phyloP scores from a whole-genome alignment of 2,113 vertebrate species.

The Chrysochloris asiatica region DNA sequence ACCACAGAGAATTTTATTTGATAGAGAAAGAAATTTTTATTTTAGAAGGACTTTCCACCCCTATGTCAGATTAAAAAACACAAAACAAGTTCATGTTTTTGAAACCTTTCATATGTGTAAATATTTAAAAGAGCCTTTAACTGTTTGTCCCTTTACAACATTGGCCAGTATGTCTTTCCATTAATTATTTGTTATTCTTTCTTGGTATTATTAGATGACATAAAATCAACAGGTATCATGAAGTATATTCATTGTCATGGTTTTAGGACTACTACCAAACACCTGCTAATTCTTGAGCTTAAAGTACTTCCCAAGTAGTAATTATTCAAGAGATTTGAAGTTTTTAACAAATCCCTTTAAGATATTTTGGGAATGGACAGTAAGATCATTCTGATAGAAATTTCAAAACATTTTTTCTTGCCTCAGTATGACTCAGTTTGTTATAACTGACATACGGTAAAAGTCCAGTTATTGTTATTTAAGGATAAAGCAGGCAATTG shows the following conservation, averaged over 20 bases:
- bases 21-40: constrained; percentile 28
- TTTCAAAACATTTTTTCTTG: neutral
- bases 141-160: neutral
- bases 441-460: neutral
- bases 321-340: constrained; percentile 25
- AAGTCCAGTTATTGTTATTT: neutral
- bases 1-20: neutral
- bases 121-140: constrained; percentile 35
- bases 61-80: constrained; percentile 8
- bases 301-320: neutral
- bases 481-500: neutral
- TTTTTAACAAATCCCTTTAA: constrained; percentile 59
- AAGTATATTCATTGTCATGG: neutral
- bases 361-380: constrained; percentile 70
- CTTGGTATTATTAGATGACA: constrained; percentile 24
- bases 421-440: neutral
- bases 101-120: neutral
- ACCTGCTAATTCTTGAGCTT: constrained; percentile 54
- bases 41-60: neutral
- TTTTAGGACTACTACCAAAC: constrained; percentile 53
- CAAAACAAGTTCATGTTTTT: neutral
- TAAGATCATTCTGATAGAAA: constrained; percentile 13
- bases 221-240: neutral
- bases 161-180: neutral
- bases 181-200: constrained; percentile 47